Evolutionary conservation across 2,797 vertebrate genomes (phyloP).

Genomic region (Xenops minutus): DNA sequence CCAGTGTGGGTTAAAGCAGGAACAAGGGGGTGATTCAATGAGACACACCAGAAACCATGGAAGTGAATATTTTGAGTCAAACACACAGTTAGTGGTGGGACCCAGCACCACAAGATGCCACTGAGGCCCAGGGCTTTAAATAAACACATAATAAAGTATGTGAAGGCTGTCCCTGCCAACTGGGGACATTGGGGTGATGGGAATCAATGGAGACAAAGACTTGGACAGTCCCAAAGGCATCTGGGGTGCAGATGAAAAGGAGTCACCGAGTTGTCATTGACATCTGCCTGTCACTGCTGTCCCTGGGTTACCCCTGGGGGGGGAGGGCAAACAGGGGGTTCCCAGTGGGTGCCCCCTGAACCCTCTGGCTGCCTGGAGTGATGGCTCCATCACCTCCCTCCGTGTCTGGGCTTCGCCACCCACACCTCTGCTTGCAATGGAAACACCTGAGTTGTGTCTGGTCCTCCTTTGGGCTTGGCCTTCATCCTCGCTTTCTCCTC

Average conservation of each 20-base stretch:
- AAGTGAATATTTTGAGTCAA: not conserved
- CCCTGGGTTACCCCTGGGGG: not conserved
- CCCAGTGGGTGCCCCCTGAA: accelerated
- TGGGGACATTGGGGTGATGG: not conserved
- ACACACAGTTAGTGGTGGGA: not conserved
- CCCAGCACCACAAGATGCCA: not conserved
- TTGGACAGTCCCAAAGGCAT: accelerated
- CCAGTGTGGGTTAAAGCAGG: not conserved
- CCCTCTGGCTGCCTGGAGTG: not conserved
- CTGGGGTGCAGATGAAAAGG: accelerated
- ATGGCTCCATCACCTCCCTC: not conserved
- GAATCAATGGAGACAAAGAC: not conserved
- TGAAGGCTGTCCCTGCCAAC: not conserved
- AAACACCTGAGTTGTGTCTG: not conserved
- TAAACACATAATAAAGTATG: not conserved
- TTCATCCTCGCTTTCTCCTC: not conserved
- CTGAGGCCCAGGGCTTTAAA: not conserved
- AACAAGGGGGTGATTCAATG: constrained; percentile 26
- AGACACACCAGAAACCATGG: not conserved
- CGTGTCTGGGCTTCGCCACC: not conserved
- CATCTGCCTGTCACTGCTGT: not conserved
- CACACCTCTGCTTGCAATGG: not conserved
- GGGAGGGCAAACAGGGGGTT: not conserved
- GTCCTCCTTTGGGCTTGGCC: not conserved
- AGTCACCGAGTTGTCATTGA: not conserved